phyloP scores from a whole-genome alignment of 2,113 vertebrate genomes.

The Rana temporaria region DNA sequence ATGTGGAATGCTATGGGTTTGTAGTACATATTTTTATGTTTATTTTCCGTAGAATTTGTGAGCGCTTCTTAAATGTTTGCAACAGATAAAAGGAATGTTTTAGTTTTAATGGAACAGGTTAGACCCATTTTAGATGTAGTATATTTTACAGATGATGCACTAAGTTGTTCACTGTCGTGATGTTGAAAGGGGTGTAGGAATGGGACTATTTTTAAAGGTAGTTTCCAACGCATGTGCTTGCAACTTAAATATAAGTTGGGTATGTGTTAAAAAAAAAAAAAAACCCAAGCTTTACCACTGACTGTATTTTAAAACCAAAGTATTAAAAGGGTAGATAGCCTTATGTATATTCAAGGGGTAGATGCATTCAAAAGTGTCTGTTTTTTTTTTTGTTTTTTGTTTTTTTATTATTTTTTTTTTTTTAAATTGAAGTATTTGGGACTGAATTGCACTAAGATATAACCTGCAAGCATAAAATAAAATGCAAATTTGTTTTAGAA shows the following conservation, averaged over 20 bases:
- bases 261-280: constrained; percentile 70
- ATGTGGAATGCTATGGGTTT: constrained; percentile 85
- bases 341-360: constrained; percentile 80
- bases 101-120: constrained; percentile 81
- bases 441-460: constrained; percentile 94
- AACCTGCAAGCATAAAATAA: constrained; percentile 88
- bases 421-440: constrained; percentile 84
- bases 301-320: constrained; percentile 91
- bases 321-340: constrained; percentile 81
- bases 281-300: constrained; percentile 86
- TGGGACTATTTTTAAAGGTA: constrained; percentile 80
- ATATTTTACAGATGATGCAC: constrained; percentile 83
- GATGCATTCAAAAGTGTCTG: constrained; percentile 84
- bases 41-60: constrained; percentile 75
- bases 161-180: constrained; percentile 87
- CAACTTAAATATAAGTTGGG: constrained; percentile 87
- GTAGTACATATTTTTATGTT: constrained; percentile 86
- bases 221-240: constrained; percentile 92
- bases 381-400: constrained; percentile 62
- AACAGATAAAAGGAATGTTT: constrained; percentile 84
- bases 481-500: constrained; percentile 81
- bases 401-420: constrained; percentile 61
- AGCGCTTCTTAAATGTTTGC: constrained; percentile 82
- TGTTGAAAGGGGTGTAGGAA: constrained; percentile 81
- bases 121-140: constrained; percentile 82